Conservation (phyloP, 2,113 vertebrate genomes). For the Calidris pygmaea region DNA sequence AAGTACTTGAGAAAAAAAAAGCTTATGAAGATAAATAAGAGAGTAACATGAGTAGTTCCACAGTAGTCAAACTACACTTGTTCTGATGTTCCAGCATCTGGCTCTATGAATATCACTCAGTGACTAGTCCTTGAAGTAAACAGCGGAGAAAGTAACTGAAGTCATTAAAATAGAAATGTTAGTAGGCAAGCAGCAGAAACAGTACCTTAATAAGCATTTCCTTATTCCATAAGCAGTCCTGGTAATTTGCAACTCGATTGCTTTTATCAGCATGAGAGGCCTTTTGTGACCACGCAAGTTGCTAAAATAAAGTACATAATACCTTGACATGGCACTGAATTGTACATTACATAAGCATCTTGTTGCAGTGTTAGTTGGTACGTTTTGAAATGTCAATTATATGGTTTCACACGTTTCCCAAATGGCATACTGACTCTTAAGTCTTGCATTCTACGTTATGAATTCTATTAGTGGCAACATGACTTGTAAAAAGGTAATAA, state of each 20-base stretch:
- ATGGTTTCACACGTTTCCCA: not conserved
- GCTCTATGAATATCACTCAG: not conserved
- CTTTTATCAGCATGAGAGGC: not conserved
- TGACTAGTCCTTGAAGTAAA: not conserved
- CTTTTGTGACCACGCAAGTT: not conserved
- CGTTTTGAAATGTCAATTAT: not conserved
- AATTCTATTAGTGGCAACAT: not conserved
- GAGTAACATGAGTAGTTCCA: not conserved
- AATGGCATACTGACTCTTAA: not conserved
- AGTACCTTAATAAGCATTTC: not conserved
- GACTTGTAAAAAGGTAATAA: not conserved
- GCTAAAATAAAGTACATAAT: not conserved
- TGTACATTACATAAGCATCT: not conserved
- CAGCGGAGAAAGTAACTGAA: not conserved
- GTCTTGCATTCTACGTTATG: not conserved
- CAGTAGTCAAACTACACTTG: not conserved
- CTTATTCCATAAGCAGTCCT: not conserved
- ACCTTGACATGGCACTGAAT: not conserved
- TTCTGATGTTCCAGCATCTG: not conserved
- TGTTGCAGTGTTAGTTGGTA: not conserved
- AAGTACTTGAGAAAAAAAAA: not conserved
- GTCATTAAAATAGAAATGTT: not conserved
- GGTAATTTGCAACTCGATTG: not conserved
- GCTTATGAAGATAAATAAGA: not conserved
- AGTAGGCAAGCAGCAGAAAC: not conserved